A percentile compares a stretch with the other conserved stretches of the same genome.
Conservation (phyloP, 92 coral and sea anemone genomes). For the Paramuricea clavata region DNA sequence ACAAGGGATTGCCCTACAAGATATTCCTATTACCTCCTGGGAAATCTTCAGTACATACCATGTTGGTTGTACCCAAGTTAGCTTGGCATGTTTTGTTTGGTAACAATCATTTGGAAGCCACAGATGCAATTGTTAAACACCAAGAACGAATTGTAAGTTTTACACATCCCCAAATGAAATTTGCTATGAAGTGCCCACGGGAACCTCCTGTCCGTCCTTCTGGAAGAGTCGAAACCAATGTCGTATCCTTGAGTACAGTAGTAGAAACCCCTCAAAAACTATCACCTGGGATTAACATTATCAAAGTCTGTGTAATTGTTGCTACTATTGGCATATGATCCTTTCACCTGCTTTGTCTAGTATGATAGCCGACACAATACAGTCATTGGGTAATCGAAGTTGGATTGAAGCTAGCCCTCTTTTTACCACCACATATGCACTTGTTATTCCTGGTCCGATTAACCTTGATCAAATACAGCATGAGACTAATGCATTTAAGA, state of each 20-base stretch:
- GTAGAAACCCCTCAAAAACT: conserved; percentile 21
- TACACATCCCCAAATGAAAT: conserved; percentile 51
- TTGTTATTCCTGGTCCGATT: conserved; percentile 20
- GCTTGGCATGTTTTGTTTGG: conserved; percentile 60
- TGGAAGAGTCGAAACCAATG: conserved; percentile 26
- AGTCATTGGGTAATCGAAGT: conserved; percentile 4
- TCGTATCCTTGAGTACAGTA: neutral
- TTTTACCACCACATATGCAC: neutral
- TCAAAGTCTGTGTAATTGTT: neutral
- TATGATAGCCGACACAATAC: conserved; percentile 6
- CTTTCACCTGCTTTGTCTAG: conserved; percentile 7
- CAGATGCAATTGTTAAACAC: conserved; percentile 56
- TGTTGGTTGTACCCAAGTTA: conserved; percentile 52
- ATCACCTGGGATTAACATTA: conserved; percentile 24
- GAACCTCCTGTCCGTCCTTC: conserved; percentile 24
- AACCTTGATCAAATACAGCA: conserved; percentile 17
- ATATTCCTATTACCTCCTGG: conserved; percentile 56
- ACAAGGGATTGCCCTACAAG: conserved; percentile 53
- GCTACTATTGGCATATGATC: conserved; percentile 17
- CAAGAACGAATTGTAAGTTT: conserved; percentile 46
- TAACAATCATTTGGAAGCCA: conserved; percentile 56
- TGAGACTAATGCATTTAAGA: neutral
- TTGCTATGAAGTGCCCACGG: conserved; percentile 26
- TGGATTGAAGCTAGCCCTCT: conserved; percentile 39
- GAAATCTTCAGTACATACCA: conserved; percentile 37